Evolutionary conservation across 2,888 invertebrate genomes (phyloP), one percentile per base, ranked within the genome.

Genomic region (Suillia variegata): DNA sequence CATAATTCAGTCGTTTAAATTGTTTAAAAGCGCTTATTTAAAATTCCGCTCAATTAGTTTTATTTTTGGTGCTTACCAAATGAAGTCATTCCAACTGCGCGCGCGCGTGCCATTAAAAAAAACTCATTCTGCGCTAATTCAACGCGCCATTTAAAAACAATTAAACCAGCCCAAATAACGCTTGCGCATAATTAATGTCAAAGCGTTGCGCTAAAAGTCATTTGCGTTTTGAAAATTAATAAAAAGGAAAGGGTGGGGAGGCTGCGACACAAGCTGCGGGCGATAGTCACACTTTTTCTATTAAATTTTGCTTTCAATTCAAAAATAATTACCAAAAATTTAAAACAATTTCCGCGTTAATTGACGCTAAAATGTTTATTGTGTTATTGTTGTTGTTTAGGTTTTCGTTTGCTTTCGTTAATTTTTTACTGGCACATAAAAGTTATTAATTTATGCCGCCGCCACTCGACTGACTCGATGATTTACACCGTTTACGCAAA

Each of bases 101-200:
- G n/a, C n/a, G n/a, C n/a, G n/a, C n/a, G n/a, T n/a, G n/a, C n/a
- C n/a, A n/a, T n/a, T n/a, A n/a, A n/a, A n/a, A n/a, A n/a, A n/a
- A n/a, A n/a, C n/a, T n/a, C n/a, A n/a, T n/a, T n/a, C n/a, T n/a
- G n/a, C n/a, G n/a, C n/a, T n/a, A n/a, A n/a, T n/a, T n/a, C n/a
- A n/a, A n/a, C n/a, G n/a, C n/a, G n/a, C n/a, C n/a, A n/a, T n/a
- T 61, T 61, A 45, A 58, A 60, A 54, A 48, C 56, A 48, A 59
- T 61, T 38, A 61, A 58, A 54, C 33, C 10, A 34, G 21, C 17
- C 24, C 24, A 59, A 45, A 31, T 31, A 18, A 17, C 45, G 18
- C 18, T 47, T 54, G 13, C 26, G 38, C n/a, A 42, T 58, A 17
- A 20, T 45, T 20, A 20, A 3, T 45, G 17, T 38, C 38, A n/a